Conservation (phyloP, 2,888 invertebrate species). For the Ormyrus rosae region DNA sequence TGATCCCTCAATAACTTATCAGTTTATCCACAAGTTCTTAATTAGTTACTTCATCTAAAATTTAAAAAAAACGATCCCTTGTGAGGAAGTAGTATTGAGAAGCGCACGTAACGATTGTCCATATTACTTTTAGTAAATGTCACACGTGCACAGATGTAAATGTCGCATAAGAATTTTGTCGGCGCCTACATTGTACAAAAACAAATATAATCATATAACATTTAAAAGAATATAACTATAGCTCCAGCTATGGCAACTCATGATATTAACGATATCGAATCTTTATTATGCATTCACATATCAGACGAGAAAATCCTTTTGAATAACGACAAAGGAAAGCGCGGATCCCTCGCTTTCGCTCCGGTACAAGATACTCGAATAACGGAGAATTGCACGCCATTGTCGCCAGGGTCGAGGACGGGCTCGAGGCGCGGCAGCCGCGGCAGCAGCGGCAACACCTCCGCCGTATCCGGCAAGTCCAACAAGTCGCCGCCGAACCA, state of each 20-base stretch:
- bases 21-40: too few relatives aligned
- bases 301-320: constrained; percentile 58
- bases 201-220: constrained; percentile 5
- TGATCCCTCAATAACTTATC: too few relatives aligned
- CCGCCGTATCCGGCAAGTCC: constrained; percentile 82
- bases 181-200: too few relatives aligned
- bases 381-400: constrained; percentile 54
- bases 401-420: constrained; percentile 76
- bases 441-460: constrained; percentile 85
- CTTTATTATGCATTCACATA: constrained; percentile 37
- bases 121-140: too few relatives aligned
- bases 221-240: not conserved
- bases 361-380: constrained; percentile 56
- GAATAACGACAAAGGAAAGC: constrained; percentile 54
- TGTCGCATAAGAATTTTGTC: too few relatives aligned
- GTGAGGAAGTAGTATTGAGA: too few relatives aligned
- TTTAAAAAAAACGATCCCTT: too few relatives aligned
- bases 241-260: not conserved
- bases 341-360: constrained; percentile 47
- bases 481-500: constrained; percentile 75
- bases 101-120: too few relatives aligned
- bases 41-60: too few relatives aligned
- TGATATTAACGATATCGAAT: constrained; percentile 25
- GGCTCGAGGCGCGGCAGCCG: constrained; percentile 84
- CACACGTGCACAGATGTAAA: too few relatives aligned